phyloP scores from a whole-genome alignment of 2,113 vertebrate species.

The Menidia beryllina region DNA sequence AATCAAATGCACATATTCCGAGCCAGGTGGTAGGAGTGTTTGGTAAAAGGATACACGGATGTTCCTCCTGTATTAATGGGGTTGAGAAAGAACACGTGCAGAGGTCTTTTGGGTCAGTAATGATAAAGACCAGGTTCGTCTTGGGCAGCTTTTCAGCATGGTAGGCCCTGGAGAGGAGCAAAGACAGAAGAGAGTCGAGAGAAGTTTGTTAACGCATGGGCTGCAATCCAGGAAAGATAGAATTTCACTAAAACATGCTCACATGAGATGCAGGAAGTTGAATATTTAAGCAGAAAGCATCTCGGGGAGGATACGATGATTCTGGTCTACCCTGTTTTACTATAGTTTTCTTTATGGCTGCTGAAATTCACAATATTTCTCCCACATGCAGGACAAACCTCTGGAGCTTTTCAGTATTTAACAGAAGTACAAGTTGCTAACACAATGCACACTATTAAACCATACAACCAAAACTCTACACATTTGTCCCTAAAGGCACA shows the following conservation, averaged over 20 bases:
- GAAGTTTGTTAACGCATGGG: conserved; percentile 48
- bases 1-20: conserved; percentile 3
- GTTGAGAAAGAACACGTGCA: conserved; percentile 86
- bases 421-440: not conserved
- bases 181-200: conserved; percentile 42
- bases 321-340: not conserved
- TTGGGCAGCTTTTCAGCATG: conserved; percentile 93
- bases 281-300: conserved; percentile 38
- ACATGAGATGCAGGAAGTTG: conserved; percentile 31
- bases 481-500: conserved; percentile 25
- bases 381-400: not conserved
- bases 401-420: not conserved
- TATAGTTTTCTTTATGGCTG: not conserved
- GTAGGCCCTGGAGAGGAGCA: conserved; percentile 85
- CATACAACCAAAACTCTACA: conserved; percentile 6
- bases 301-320: conserved; percentile 1
- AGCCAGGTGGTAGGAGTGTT: conserved; percentile 18
- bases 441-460: conserved; percentile 9
- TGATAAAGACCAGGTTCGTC: conserved; percentile 95
- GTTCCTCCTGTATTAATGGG: conserved; percentile 89
- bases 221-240: conserved; percentile 49
- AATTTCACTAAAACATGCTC: conserved; percentile 37
- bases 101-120: conserved; percentile 87
- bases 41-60: conserved; percentile 91
- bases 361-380: not conserved